Conservation (phyloP, 1,140 invertebrate genomes). For the Melanaphis sacchari region DNA sequence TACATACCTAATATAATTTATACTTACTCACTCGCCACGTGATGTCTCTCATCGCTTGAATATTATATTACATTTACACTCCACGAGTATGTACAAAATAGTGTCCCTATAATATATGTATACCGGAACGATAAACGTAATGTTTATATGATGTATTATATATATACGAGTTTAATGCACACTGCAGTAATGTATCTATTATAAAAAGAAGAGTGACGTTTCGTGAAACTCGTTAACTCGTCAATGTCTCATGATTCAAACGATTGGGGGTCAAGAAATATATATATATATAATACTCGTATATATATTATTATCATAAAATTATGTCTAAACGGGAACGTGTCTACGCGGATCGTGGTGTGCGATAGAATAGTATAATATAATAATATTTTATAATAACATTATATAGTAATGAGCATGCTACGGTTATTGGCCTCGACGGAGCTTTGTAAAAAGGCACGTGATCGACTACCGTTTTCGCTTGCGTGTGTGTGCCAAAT, state of each 20-base stretch:
- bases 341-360: too few relatives aligned
- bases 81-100: background rate
- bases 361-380: background rate
- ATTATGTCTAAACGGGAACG: too few relatives aligned
- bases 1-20: too few relatives aligned
- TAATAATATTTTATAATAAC: background rate
- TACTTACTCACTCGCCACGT: background rate
- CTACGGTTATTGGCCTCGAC: slow-evolving; percentile 4
- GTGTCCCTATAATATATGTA: background rate
- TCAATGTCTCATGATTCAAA: background rate
- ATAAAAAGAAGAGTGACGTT: background rate
- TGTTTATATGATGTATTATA: too few relatives aligned
- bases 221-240: slow-evolving; percentile 16
- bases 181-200: background rate
- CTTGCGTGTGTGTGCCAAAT: background rate
- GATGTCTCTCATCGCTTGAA: background rate
- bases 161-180: background rate
- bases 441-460: slow-evolving; percentile 18
- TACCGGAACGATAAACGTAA: background rate
- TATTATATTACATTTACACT: background rate
- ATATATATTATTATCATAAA: too few relatives aligned
- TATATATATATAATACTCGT: too few relatives aligned
- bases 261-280: background rate
- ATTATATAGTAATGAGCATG: background rate
- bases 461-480: background rate